Evolutionary conservation across 2,888 invertebrate species (phyloP).

Genomic region (Troides oblongomaculatus): DNA sequence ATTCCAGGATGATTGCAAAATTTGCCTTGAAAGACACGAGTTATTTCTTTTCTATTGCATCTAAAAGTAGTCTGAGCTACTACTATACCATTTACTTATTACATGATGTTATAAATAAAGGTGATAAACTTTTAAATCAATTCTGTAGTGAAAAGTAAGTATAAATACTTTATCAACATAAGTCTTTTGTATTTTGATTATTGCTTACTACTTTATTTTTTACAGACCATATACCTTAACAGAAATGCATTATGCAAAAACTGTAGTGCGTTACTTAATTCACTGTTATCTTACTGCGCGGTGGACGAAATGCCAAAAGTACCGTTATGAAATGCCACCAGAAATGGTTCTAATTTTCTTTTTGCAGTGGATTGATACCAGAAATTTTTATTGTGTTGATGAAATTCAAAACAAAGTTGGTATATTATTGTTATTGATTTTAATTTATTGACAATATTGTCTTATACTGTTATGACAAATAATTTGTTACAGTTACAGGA

Average conservation of each 20-base stretch:
- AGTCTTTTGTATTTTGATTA: background rate
- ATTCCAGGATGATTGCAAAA: constrained; percentile 41
- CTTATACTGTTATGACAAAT: background rate
- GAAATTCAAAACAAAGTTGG: constrained; percentile 47
- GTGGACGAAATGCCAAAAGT: constrained; percentile 47
- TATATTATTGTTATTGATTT: constrained; percentile 4
- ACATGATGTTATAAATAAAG: constrained; percentile 48
- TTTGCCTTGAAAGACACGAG: constrained; percentile 45
- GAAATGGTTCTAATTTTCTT: constrained; percentile 56
- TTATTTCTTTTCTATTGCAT: constrained; percentile 46
- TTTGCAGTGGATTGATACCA: constrained; percentile 59
- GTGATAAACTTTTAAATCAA: constrained; percentile 37
- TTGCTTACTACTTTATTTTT: constrained; percentile 30
- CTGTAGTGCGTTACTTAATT: constrained; percentile 48
- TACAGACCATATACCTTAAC: constrained; percentile 57
- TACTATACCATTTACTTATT: constrained; percentile 53
- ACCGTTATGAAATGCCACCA: constrained; percentile 43
- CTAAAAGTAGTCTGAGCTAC: constrained; percentile 43
- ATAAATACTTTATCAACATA: background rate
- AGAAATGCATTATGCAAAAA: constrained; percentile 56
- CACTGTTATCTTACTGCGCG: constrained; percentile 53
- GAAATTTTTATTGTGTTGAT: constrained; percentile 47
- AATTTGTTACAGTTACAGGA: constrained; percentile 39
- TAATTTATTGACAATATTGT: background rate
- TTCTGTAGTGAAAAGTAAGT: constrained; percentile 44